These are phyloP conservation scores for Phrynocephalus forsythii DNA, from an alignment of 2,797 vertebrate species.

Conservation along the genomic window DNA sequence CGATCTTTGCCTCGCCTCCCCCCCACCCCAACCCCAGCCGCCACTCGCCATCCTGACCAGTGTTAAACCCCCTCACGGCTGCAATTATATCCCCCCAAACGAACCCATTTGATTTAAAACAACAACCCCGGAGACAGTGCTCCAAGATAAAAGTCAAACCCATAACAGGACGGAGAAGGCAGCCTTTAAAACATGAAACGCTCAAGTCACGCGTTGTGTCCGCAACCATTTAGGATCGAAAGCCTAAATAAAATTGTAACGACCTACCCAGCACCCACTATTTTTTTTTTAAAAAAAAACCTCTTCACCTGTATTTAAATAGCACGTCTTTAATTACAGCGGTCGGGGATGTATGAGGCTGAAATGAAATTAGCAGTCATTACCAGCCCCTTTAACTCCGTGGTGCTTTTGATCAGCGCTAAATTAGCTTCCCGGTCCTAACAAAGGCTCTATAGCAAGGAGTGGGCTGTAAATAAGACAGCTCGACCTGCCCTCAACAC, in stretches of 20 bases:
- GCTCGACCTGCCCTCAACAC: constrained; percentile 84
- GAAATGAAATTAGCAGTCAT: constrained; percentile 89
- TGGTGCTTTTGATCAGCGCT: constrained; percentile 87
- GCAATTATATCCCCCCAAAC: constrained; percentile 34
- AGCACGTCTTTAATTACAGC: constrained; percentile 85
- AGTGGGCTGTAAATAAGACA: constrained; percentile 86
- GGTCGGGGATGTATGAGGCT: constrained; percentile 83
- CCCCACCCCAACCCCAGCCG: constrained; percentile 41
- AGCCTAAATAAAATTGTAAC: constrained; percentile 76
- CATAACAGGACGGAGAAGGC: not conserved
- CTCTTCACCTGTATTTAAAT: constrained; percentile 87
- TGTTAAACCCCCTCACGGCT: constrained; percentile 54
- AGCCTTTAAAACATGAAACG: constrained; percentile 13
- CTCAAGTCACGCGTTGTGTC: constrained; percentile 42
- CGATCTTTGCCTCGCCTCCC: constrained; percentile 47
- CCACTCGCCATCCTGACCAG: constrained; percentile 35
- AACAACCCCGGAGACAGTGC: not conserved
- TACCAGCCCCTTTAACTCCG: constrained; percentile 86
- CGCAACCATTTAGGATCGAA: constrained; percentile 40
- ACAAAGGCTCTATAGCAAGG: constrained; percentile 85
- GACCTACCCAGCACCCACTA: constrained; percentile 62
- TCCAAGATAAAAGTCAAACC: constrained; percentile 44
- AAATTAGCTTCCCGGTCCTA: constrained; percentile 87
- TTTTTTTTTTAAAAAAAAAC: constrained; percentile 39
- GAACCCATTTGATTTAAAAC: too few relatives aligned